Evolutionary conservation across 1,140 invertebrate species (phyloP).

Genomic region (Danaus plexippus): DNA sequence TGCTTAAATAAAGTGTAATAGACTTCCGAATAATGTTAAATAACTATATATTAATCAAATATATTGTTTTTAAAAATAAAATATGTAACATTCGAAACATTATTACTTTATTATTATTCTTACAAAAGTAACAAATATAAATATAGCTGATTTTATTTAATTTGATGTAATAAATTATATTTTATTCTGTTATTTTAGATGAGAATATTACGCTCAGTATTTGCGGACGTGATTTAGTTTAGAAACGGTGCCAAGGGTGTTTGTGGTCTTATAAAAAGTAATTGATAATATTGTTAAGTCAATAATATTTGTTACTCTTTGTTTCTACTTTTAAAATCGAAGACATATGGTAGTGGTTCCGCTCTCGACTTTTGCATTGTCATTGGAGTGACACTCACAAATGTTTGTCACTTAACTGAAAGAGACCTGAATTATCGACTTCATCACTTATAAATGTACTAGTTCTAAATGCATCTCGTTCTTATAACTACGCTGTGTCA

Average conservation of each 20-base stretch:
- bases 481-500: background rate
- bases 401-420: slow-evolving; percentile 58
- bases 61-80: too few species aligned
- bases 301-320: slow-evolving; percentile 16
- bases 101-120: too few species aligned
- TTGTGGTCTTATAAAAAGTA: slow-evolving; percentile 31
- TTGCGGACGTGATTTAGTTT: slow-evolving; percentile 14
- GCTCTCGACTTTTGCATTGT: slow-evolving; percentile 47
- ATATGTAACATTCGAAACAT: too few species aligned
- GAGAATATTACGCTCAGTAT: too few species aligned
- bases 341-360: slow-evolving; percentile 30
- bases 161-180: too few species aligned
- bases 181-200: too few species aligned
- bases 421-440: slow-evolving; percentile 32
- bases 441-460: slow-evolving; percentile 19
- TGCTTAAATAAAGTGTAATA: too few species aligned
- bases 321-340: slow-evolving; percentile 17
- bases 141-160: too few species aligned
- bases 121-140: too few species aligned
- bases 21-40: too few species aligned
- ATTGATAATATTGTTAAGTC: slow-evolving; percentile 21
- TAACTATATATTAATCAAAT: too few species aligned
- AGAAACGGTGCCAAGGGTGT: slow-evolving; percentile 32
- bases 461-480: slow-evolving; percentile 17
- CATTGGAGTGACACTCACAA: slow-evolving; percentile 52